Evolutionary conservation across 1,140 invertebrate species (phyloP), one percentile per base, ranked within the genome.

Genomic region (Oscheius sp.): DNA sequence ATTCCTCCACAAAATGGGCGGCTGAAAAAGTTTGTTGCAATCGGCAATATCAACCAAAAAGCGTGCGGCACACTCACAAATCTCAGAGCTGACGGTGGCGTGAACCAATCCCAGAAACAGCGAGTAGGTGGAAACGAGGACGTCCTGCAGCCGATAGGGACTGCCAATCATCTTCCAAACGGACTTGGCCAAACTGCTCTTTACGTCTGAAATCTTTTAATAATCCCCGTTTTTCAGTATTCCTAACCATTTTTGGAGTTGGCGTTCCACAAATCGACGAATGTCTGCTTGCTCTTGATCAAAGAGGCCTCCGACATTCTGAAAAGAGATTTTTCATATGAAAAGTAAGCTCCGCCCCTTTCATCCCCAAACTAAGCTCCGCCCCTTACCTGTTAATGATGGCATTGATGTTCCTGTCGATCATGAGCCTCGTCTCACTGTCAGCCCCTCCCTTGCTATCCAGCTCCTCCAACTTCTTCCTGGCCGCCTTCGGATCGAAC

Each of bases 1-100:
- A 78, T n/a, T 72, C 63, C 62, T 79, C 78, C n/a, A 79, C 79
- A 32, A 79, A 76, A 52, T 79, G 68, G 15, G 79, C 68, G 10
- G 78, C 78, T 79, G 63, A 34, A 78, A 67, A 64, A 59, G 29
- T 1, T 3, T 10, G 0, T 29, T 73, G 23, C 23, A 18, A 23
- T n/a, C n/a, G n/a, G n/a, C n/a, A n/a, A n/a, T n/a, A n/a, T n/a
- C n/a, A n/a, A n/a, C n/a, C n/a, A 42, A n/a, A 42, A 7, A 42
- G 38, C n/a, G 38, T 42, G n/a, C 38, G n/a, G 38, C 7, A 42
- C 38, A 79, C 78, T 73, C 42, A 79, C 78, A 74, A 58, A 79
- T 78, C 38, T 79, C 78, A 34, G 65, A 23, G 23, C 75, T 77
- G 31, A 79, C 68, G 4, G 66, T 67, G 15, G 58, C 55, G 68